Evolutionary conservation across 2,888 invertebrate genomes (phyloP), one percentile per base, ranked within the genome.

Genomic region (Zygothrica quintamaculata): DNA sequence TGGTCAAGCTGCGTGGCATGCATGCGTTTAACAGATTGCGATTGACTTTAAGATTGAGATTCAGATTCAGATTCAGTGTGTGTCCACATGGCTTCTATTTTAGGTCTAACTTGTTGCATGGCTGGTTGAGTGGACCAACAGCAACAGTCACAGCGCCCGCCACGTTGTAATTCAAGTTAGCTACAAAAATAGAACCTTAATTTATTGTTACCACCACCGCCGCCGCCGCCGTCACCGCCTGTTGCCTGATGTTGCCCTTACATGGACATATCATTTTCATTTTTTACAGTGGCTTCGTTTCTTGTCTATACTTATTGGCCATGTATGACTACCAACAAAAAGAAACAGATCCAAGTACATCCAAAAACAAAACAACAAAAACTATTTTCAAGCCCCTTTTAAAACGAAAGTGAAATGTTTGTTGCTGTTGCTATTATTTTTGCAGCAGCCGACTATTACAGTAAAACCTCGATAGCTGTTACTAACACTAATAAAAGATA

Each of bases 111-210:
- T 78, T 62, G 87, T 75, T 85, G 79, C 75, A 64, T 57, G 71
- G 56, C 57, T 74, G 64, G 56, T 65, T 62, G 55, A 37, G 18
- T 71, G 50, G 76, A 55, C 42, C 58, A 13, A 40, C 37, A 44
- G 39, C 31, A 4, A 5, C 15, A 15, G 16, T 25, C 16, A 16
- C 33, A n/a, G 16, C 50, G 48, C 51, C 48, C 26, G 50, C 51
- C 46, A 33, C 50, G 55, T 29, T 69, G 81, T 75, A 85, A 87
- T 78, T 78, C 82, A 82, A 85, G 86, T 67, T 82, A 78, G 77
- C 82, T 87, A 71, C 86, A 82, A 82, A 82, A 82, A 82, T 82
- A 82, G 82, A 85, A 82, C 79, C 84, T 82, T 87, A 85, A 82
- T 82, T 82, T 82, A 82, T 82, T 78, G 76, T 87, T 75, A 65